phyloP scores from a whole-genome alignment of 2,888 invertebrate species.

The Uropetala carovei region DNA sequence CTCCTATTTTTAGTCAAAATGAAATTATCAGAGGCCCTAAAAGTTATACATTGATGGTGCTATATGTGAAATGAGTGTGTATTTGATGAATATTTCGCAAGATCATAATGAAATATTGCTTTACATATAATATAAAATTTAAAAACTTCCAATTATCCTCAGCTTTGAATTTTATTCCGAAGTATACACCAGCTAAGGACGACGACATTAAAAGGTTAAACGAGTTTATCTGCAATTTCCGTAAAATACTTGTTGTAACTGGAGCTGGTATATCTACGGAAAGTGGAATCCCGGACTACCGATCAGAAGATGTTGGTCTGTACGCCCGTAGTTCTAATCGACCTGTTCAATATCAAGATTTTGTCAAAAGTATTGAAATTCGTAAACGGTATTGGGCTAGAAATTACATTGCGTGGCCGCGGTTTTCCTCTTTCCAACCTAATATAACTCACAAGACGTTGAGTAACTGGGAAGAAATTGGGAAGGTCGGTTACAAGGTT shows the following conservation, averaged over 20 bases:
- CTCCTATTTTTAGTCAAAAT: no score
- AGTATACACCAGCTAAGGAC: conserved; percentile 81
- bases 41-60: no score
- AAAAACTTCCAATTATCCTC: not conserved
- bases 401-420: conserved; percentile 94
- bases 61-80: no score
- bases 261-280: conserved; percentile 99
- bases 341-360: conserved; percentile 92
- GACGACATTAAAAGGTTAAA: conserved; percentile 79
- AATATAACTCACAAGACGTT: conserved; percentile 87
- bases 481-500: conserved; percentile 33
- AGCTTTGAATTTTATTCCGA: conserved; percentile 82
- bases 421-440: conserved; percentile 76
- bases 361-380: conserved; percentile 81
- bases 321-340: conserved; percentile 88
- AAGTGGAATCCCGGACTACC: conserved; percentile 96
- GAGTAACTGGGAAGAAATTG: conserved; percentile 82
- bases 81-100: no score
- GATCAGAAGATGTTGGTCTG: conserved; percentile 93
- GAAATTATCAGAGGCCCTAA: no score
- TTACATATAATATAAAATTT: not conserved
- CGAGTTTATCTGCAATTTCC: conserved; percentile 78
- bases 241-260: conserved; percentile 85
- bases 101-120: not conserved
- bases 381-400: conserved; percentile 96